Base-by-base conservation (phyloP, 1,140 invertebrate species). In the Magallana angulata region DNA sequence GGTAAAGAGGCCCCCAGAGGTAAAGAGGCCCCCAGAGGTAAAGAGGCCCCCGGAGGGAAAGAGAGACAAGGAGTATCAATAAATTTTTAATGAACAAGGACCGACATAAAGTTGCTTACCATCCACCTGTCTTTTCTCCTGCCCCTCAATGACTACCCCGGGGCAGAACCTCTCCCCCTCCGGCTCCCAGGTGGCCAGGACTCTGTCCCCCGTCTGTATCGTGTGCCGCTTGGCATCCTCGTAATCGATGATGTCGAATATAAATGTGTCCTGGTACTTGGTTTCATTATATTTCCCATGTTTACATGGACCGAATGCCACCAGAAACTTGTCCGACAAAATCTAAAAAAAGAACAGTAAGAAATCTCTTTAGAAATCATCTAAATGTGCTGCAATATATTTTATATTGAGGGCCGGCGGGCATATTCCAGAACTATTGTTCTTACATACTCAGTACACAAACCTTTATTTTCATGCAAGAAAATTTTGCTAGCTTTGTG, bases 181-280 rank as follows among this genome's bases (percentile, higher is more conserved):
- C 18, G 91, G 92, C 84, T 94, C 91, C 91, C 92, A 92, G 9
- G 93, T 91, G 18, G 94, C 94, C 18, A 94, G 84, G 6, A 94
- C 94, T 80, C 90, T 90, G 85, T 94, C 94, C 4, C 90, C 92
- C 6, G 90, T 90, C 56, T 92, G 84, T 24, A 94, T 91, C 11
- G 93, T 88, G 83, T 94, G 93, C 56, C 92, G 87, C 24, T 91
- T 87, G 16, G 93, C 92, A 90, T 94, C 94, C 1, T 85, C 80
- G 83, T 91, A 90, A 84, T 93, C 91, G 0, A 94, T 90, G 62
- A 94, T 93, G 85, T 94, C 94, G 89, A 91, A 92, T 14, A 94
- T 91, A 85, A 89, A 91, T 7, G 94, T 94, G 85, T 94, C 94
- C 85, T 94, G 93, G 82, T 94, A 94, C 14, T 86, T 88, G 16